Conservation (phyloP, 2,888 invertebrate species). For the Lepetodrilus schrolli region DNA sequence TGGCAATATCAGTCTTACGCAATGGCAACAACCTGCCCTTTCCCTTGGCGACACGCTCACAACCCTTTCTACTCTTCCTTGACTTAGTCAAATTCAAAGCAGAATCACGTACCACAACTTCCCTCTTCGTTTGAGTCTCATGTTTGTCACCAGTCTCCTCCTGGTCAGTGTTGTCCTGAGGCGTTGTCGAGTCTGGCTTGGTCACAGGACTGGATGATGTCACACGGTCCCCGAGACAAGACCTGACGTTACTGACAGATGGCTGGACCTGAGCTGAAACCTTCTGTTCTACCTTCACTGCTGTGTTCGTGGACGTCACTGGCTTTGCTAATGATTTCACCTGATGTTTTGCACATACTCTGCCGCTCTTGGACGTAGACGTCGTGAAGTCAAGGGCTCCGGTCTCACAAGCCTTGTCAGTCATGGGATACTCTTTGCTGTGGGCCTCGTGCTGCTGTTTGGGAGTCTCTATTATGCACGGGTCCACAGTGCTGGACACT, state of each 20-base stretch:
- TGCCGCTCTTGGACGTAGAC: neutral
- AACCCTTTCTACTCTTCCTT: neutral
- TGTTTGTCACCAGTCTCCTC: neutral
- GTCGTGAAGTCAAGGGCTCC: neutral
- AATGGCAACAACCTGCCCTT: neutral
- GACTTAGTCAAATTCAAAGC: slow-evolving; percentile 7
- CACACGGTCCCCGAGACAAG: neutral
- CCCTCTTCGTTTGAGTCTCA: neutral
- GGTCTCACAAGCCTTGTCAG: slow-evolving; percentile 4
- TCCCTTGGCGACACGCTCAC: neutral
- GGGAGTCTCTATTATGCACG: neutral
- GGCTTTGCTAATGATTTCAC: slow-evolving; percentile 4
- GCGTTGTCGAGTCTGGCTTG: slow-evolving; percentile 28
- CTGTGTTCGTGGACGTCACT: neutral
- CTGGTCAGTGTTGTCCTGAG: neutral
- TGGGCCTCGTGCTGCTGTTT: neutral
- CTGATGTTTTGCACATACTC: slow-evolving; percentile 1
- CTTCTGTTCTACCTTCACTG: neutral
- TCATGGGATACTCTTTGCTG: neutral
- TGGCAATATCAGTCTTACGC: neutral
- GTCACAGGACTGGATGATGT: slow-evolving; percentile 20
- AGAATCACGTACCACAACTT: neutral
- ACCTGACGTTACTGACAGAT: neutral
- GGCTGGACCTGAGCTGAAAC: neutral
- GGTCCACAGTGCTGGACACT: neutral